Evolutionary conservation across 2,113 vertebrate genomes (phyloP), one percentile per base, ranked within the genome.

Genomic region (Lepus timidus): DNA sequence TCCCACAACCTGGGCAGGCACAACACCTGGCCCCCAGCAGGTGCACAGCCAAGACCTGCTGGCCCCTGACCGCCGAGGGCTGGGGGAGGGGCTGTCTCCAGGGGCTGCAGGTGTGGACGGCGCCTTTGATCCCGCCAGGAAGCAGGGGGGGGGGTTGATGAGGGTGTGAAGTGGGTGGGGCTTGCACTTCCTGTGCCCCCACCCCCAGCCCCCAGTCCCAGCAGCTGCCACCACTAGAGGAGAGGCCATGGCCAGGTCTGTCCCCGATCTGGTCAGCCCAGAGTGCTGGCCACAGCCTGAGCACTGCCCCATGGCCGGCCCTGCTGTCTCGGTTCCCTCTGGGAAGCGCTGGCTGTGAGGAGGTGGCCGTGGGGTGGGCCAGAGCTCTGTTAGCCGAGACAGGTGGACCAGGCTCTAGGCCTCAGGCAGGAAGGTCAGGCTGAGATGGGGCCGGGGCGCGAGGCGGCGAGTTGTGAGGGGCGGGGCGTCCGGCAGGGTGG

Each of bases 141-240:
- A 7, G 87, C n/a, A 84, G 97, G 97, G 97, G 96, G 85, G 95
- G 97, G 81, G 3, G 76, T 83, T 92, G 97, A 7, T 44, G 44
- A 44, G 7, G 44, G 44, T 44, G 44, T 44, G 44, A 44, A 6
- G 44, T 44, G 44, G 44, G 44, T 7, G 7, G 44, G 44, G 44
- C 44, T 44, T 44, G 44, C 73, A 95, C 96, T 96, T 93, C 94
- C 81, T 52, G 52, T 83, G 71, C 65, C 31, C 74, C 90, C 90
- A 96, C 44, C 44, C 44, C 44, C 44, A 96, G 95, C 6, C 27
- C 75, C 58, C 52, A 25, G 3, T 80, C 80, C 7, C 97, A 97
- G 97, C 97, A 97, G 98, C 96, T 95, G 44, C 44, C 44, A 44
- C 44, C 44, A 6, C 44, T 44, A 44, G 44, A 44, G 44, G 44